A percentile compares a stretch with the other conserved stretches of the same genome.
Conservation (phyloP, 1,140 invertebrate species). For the Bicyclus anynana region DNA sequence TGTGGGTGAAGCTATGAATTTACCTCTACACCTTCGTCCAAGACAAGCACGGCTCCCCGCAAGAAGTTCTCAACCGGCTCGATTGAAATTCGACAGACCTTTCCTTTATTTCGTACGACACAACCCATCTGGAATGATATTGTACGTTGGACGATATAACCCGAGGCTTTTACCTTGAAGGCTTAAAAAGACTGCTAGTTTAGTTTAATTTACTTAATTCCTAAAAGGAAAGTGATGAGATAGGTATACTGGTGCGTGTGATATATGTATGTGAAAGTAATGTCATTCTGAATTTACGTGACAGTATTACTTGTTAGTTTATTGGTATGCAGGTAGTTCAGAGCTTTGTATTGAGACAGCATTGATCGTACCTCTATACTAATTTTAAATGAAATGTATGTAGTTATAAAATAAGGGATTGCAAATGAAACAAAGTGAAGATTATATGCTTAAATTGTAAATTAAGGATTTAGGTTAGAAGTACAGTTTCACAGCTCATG, state of each 20-base stretch:
- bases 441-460: not conserved
- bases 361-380: conserved; percentile 44
- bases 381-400: conserved; percentile 46
- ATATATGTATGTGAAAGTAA: conserved; percentile 56
- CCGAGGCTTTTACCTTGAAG: conserved; percentile 84
- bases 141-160: conserved; percentile 91
- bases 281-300: conserved; percentile 64
- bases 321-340: conserved; percentile 47
- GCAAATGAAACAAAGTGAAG: not conserved
- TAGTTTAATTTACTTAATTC: conserved; percentile 65
- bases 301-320: conserved; percentile 67
- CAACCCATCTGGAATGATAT: conserved; percentile 90
- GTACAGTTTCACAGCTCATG: conserved; percentile 28
- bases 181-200: conserved; percentile 64
- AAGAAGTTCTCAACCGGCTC: conserved; percentile 69
- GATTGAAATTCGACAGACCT: conserved; percentile 88
- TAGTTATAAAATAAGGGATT: conserved; percentile 12
- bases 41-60: conserved; percentile 84
- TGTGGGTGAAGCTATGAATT: conserved; percentile 77
- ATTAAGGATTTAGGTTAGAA: conserved; percentile 17
- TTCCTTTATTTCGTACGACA: conserved; percentile 92
- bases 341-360: conserved; percentile 22
- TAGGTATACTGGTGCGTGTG: conserved; percentile 62
- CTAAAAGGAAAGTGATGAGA: conserved; percentile 68
- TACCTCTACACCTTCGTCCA: conserved; percentile 82